Evolutionary conservation across 2,888 invertebrate species (phyloP), one percentile per base, ranked within the genome.

Genomic region (Brenthis daphne): DNA sequence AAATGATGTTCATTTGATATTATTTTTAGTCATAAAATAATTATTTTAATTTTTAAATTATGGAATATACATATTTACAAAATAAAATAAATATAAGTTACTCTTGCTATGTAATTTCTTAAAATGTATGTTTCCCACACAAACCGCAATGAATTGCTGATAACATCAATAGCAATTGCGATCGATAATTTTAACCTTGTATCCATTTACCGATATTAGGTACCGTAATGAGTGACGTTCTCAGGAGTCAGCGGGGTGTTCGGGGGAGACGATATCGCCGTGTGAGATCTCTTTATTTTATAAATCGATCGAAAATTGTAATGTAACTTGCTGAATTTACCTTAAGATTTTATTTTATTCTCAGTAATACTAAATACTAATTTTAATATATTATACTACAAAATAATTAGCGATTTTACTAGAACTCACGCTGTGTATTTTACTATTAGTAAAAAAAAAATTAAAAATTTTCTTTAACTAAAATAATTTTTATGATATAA

Each of bases 211-310:
- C 69, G 67, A 73, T 76, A 76, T 82, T 80, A 58, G n/a, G 48
- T 48, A 79, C 79, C 73, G 70, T 89, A 90, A 89, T 85, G 85
- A 90, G 85, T 85, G 84, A 82, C 82, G 88, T 90, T 90, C 88
- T 88, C 90, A 88, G 84, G 84, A 85, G 81, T 74, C 86, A 81
- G 82, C 88, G 81, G 90, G 89, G 81, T 78, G 76, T 74, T 82
- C 77, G 82, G 85, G 87, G 88, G 86, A 77, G 85, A 80, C 70
- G 76, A 75, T 90, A 92, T 92, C 92, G 85, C 77, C 86, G 85
- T 92, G 92, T 87, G 92, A 92, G 89, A 92, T 92, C 91, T 92
- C 89, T 68, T 71, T 77, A 80, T 81, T 84, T 85, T 82, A 82
- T 80, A 80, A 84, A 80, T 82, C 82, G 82, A 83, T 84, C 78